A percentile compares a stretch with the other conserved stretches of the same genome.
Evolutionary conservation across 1,140 invertebrate genomes (phyloP).

Genomic region (Drepana arcuata): DNA sequence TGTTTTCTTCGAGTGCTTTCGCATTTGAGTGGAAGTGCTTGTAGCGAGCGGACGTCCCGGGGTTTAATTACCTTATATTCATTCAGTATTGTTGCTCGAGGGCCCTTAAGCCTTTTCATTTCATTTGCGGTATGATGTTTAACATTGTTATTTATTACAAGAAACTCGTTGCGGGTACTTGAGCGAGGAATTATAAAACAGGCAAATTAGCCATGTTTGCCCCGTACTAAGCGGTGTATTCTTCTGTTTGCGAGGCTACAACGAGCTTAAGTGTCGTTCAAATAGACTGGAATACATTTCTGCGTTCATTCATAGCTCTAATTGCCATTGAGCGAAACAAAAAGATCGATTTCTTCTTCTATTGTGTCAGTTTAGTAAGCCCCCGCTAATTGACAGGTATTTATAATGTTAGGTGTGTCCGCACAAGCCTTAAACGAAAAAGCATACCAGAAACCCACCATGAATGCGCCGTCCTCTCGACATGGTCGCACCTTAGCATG

Average conservation of each 20-base stretch:
- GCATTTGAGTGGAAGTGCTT: slow-evolving; percentile 52
- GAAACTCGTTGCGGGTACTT: slow-evolving; percentile 33
- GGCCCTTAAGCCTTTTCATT: slow-evolving; percentile 47
- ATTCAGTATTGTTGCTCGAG: slow-evolving; percentile 41
- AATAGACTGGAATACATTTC: slow-evolving; percentile 5
- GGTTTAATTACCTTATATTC: slow-evolving; percentile 57
- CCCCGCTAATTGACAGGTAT: too few relatives aligned
- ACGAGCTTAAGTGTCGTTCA: slow-evolving; percentile 17
- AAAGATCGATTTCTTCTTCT: too few relatives aligned
- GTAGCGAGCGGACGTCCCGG: slow-evolving; percentile 48
- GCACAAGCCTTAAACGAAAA: too few relatives aligned
- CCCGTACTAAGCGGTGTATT: too few relatives aligned
- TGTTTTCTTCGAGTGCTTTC: slow-evolving; percentile 65
- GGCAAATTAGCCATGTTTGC: slow-evolving; percentile 63
- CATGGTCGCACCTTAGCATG: too few relatives aligned
- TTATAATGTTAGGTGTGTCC: too few relatives aligned
- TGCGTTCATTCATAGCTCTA: too few relatives aligned
- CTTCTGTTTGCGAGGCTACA: slow-evolving; percentile 32
- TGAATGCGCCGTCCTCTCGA: too few relatives aligned
- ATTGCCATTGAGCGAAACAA: too few relatives aligned
- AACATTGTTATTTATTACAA: slow-evolving; percentile 66
- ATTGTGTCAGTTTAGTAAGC: too few relatives aligned
- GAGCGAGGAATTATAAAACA: slow-evolving; percentile 41
- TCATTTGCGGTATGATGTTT: slow-evolving; percentile 50
- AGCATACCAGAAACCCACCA: too few relatives aligned